Evolutionary conservation across 2,113 vertebrate species (phyloP).

Genomic region (Odobenus rosmarus): DNA sequence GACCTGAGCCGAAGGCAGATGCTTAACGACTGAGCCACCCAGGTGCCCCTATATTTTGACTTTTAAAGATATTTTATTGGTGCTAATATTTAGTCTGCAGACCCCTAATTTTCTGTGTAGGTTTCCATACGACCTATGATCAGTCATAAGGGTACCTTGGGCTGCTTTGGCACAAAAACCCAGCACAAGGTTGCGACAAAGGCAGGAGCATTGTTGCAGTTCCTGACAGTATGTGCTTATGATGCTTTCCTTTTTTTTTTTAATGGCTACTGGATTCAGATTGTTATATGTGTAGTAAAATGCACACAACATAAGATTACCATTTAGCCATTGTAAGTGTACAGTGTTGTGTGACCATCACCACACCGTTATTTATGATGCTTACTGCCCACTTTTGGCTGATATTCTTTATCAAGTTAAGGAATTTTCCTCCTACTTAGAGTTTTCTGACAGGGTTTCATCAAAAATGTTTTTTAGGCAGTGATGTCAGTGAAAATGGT

Average conservation of each 20-base stretch:
- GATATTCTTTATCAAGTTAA: background rate
- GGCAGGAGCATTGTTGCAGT: rapidly evolving
- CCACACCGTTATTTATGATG: too few relatives aligned
- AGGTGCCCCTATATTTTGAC: background rate
- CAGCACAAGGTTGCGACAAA: rapidly evolving
- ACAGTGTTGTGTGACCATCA: background rate
- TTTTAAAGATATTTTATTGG: background rate
- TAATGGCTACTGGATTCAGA: background rate
- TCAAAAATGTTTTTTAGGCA: background rate
- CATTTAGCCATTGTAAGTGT: background rate
- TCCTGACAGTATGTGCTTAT: background rate
- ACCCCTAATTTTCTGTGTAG: background rate
- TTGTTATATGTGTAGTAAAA: background rate
- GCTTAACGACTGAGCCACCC: too few relatives aligned
- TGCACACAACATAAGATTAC: background rate
- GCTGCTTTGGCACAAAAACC: background rate
- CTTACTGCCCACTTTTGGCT: background rate
- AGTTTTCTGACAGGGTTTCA: background rate
- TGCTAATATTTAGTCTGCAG: background rate
- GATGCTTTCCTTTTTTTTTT: background rate
- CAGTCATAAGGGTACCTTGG: background rate
- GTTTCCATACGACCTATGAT: background rate
- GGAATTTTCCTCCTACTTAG: background rate
- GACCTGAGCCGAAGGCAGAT: too few relatives aligned
- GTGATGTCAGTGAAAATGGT: background rate